Evolutionary conservation across 1,140 invertebrate genomes (phyloP), one percentile per base, ranked within the genome.

Genomic region (Gonatopus flavifemur): DNA sequence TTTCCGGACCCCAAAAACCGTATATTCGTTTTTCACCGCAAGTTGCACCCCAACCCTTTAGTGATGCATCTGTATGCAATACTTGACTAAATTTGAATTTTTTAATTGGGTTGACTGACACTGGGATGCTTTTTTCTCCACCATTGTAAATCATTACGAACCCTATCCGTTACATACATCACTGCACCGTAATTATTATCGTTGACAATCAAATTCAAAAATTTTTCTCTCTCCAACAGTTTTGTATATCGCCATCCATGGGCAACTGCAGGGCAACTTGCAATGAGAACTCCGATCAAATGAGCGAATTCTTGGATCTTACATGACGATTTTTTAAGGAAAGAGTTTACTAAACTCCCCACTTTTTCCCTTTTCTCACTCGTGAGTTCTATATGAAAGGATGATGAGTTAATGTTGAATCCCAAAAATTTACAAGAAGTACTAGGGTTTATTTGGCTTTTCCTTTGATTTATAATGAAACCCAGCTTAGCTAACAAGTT

Each of bases 181-280:
- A 16, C 21, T 9, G 19, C 37, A 0, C 42, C 22, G 20, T n/a
- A n/a, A n/a, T n/a, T 25, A 36, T 12, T 9, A 21, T 31, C 21
- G 28, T 22, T 47, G 2, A 20, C 7, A 9, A 32, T 22, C 16
- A 52, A 24, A 0, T 44, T 37, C 7, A 47, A 7, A 9, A 28
- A 42, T 50, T 57, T 55, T 45, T 49, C 22, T n/a, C 42, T 9
- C 32, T 63, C 60, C 7, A 57, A 33, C 6, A 15, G 9, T 35
- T 62, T 60, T 13, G 22, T 42, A 37, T 65, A 36, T 1, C 52
- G 5, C 42, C 49, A 52, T 5, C 52, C 49, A 35, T 65, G 60
- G 3, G 8, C 24, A 12, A 57, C 12, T 1, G 59, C 52, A 7
- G 41, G 48, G 38, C 55, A 58, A 12, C 24, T 32, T 10, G 59